A percentile compares a stretch with the other conserved stretches of the same genome.
These are phyloP conservation scores for Peromyscus leucopus DNA, from an alignment of 2,113 vertebrate species.

Conservation along the genomic window DNA sequence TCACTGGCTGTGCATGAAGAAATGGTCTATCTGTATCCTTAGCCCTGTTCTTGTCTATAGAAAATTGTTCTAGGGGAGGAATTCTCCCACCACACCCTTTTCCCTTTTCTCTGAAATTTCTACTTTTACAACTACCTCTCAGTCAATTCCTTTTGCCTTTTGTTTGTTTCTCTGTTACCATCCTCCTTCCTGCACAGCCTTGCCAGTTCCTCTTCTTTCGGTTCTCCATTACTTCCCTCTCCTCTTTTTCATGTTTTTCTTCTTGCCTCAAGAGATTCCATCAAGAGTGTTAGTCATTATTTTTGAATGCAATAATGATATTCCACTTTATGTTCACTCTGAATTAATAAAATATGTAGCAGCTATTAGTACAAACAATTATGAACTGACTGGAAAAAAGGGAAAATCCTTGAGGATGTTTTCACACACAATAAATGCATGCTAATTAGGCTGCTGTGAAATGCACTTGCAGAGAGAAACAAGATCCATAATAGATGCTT, in stretches of 20 bases:
- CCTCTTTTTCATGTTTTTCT: neutral
- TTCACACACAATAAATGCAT: slow-evolving; percentile 79
- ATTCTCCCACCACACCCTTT: too few relatives aligned
- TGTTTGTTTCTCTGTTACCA: neutral
- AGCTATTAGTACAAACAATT: slow-evolving; percentile 80
- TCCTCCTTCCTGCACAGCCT: neutral
- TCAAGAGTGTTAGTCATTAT: slow-evolving; percentile 72
- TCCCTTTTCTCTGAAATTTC: neutral
- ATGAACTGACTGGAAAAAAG: slow-evolving; percentile 75
- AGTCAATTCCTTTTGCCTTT: neutral
- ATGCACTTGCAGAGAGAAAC: slow-evolving; percentile 62
- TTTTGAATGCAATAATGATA: slow-evolving; percentile 75
- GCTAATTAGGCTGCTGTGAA: slow-evolving; percentile 58
- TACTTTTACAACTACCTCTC: neutral
- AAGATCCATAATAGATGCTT: slow-evolving; percentile 19
- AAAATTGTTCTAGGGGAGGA: neutral
- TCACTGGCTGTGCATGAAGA: neutral
- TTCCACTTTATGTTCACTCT: slow-evolving; percentile 82
- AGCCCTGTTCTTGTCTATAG: neutral
- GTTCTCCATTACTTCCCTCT: neutral
- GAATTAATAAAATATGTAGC: slow-evolving; percentile 87
- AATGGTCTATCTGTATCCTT: neutral
- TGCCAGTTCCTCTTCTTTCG: neutral
- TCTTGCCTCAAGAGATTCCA: neutral
- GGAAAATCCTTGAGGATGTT: slow-evolving; percentile 82